Evolutionary conservation across 2,888 invertebrate species (phyloP), one percentile per base, ranked within the genome.

Genomic region (Prosopocoilus inquinatus): DNA sequence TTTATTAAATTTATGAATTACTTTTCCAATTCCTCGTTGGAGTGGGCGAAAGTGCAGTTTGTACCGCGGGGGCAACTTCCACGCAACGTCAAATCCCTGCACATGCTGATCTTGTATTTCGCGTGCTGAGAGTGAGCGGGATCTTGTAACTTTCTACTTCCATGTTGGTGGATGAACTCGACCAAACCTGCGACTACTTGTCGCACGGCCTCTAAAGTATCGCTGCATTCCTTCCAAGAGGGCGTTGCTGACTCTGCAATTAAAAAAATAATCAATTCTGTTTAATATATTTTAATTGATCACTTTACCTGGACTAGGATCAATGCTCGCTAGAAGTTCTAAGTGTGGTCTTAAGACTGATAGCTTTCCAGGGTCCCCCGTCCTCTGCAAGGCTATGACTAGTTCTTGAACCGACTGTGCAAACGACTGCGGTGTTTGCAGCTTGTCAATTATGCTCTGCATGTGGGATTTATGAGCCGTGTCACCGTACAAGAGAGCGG

Each of bases 391-490:
- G 0, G 94, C 94, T 61, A 95, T 91, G 44, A 94, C 88, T 62
- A 96, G 76, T 75, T 96, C 96, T 71, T 93, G 93, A 0, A 96
- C 92, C 20, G 93, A 92, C 75, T 90, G 89, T 9, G 90, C 88
- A 79, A 96, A 96, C 1, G 94, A 92, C 71, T 93, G 92, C 0
- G 96, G 95, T 5, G 94, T 94, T 79, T 96, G 96, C 57, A 96
- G 79, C 80, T 96, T 93, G 74, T 94, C 94, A 67, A 89, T 88
- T 64, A 90, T 89, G 70, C 89, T 89, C 78, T 99, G 98, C 97
- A 99, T 99, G 74, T 98, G 96, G 7, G 95, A 94, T 73, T 97
- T 97, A 73, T 97, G 97, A 3, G 87, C 86, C 0, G 91, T 89
- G 74, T 99, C 98, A 0, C 98, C 98, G 72, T 98, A 99, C 0